phyloP scores from a whole-genome alignment of 2,797 vertebrate species.

The Onychomys leucogaster region DNA sequence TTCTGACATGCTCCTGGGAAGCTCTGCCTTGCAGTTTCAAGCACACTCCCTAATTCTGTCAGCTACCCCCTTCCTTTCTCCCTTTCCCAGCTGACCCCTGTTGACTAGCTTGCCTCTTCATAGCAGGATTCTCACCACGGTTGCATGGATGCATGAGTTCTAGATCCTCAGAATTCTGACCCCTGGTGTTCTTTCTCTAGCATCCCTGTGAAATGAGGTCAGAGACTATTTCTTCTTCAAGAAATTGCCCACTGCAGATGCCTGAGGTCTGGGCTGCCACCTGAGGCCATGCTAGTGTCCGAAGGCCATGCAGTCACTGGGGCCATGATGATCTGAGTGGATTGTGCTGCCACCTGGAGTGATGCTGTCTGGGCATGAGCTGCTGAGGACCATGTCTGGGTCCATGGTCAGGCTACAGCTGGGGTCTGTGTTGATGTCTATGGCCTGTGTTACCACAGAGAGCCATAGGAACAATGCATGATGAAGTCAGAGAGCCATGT shows the following conservation, averaged over 20 bases:
- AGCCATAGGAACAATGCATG: background rate
- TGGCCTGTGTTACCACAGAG: background rate
- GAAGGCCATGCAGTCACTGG: background rate
- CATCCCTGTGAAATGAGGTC: background rate
- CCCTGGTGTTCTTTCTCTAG: conserved; percentile 6
- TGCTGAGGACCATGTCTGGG: background rate
- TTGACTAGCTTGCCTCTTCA: background rate
- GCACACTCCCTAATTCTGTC: background rate
- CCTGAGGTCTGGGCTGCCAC: background rate
- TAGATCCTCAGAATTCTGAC: conserved; percentile 47
- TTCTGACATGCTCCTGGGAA: background rate
- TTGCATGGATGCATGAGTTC: background rate
- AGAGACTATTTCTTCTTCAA: conserved; percentile 46
- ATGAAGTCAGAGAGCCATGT: background rate
- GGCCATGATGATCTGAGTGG: background rate
- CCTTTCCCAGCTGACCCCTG: background rate
- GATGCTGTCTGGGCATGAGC: background rate
- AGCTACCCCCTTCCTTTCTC: background rate
- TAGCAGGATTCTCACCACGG: background rate
- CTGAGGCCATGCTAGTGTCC: background rate
- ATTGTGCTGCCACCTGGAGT: background rate
- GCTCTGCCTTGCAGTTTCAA: background rate
- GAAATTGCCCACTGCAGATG: background rate
- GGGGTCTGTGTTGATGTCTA: background rate
- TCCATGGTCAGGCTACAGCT: background rate